These are phyloP conservation scores for Axis porcinus DNA, from an alignment of 2,113 vertebrate genomes.

Conservation along the genomic window DNA sequence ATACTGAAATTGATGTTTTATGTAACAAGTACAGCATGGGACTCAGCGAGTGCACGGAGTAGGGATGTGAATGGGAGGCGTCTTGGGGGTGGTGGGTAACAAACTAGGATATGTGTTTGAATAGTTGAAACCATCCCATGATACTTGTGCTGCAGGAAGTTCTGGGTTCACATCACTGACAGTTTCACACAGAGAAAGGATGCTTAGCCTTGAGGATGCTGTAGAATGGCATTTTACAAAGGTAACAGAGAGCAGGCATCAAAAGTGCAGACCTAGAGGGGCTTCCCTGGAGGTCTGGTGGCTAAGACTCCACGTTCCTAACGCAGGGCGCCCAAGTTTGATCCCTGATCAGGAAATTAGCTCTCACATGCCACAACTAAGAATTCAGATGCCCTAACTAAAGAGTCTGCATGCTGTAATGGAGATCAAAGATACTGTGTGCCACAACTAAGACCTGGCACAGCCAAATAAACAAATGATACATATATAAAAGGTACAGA, in stretches of 20 bases:
- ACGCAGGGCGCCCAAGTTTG: neutral
- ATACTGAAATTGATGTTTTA: neutral
- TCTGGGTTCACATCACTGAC: neutral
- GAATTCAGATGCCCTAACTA: neutral
- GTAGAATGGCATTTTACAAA: neutral
- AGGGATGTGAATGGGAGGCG: neutral
- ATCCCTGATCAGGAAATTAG: neutral
- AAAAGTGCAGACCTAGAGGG: neutral
- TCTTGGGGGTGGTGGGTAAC: neutral
- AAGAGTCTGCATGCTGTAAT: neutral
- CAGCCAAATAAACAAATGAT: neutral
- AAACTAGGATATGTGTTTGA: neutral
- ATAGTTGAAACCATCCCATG: neutral
- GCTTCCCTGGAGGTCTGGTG: neutral
- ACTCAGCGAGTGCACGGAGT: neutral
- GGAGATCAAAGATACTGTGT: neutral
- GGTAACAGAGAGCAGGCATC: rapidly evolving
- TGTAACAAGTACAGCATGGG: neutral
- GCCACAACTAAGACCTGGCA: neutral
- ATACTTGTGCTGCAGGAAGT: neutral
- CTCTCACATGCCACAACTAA: neutral
- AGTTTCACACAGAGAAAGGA: neutral
- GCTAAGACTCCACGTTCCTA: neutral
- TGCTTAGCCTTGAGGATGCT: neutral
- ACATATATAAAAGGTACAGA: neutral